Conservation (phyloP, 1,140 invertebrate genomes). For the Aphaenogaster floridana region DNA sequence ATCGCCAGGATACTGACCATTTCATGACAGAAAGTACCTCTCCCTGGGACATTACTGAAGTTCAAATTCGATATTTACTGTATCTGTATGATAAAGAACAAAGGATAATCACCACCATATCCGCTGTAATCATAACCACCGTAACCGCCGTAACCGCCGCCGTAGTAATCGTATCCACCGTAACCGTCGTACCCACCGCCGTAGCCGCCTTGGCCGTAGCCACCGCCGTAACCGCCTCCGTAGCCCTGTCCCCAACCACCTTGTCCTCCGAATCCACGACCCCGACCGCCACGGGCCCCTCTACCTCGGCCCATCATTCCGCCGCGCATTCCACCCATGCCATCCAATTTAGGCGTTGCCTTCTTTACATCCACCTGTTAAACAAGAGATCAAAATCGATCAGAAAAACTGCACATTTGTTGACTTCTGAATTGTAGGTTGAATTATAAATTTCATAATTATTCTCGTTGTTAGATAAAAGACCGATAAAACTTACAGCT, state of each 20-base stretch:
- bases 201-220: slow-evolving; percentile 91
- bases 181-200: slow-evolving; percentile 91
- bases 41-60: not conserved
- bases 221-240: slow-evolving; percentile 88
- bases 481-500: slow-evolving; percentile 88
- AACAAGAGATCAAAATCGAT: slow-evolving; percentile 27
- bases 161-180: slow-evolving; percentile 91
- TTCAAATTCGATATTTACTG: slow-evolving; percentile 16
- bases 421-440: not conserved
- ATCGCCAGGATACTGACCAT: slow-evolving; percentile 26
- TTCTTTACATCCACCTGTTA: slow-evolving; percentile 96
- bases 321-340: slow-evolving; percentile 91
- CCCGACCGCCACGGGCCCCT: slow-evolving; percentile 90
- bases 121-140: slow-evolving; percentile 92
- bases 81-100: slow-evolving; percentile 70
- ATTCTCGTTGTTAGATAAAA: not conserved
- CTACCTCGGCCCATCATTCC: slow-evolving; percentile 89
- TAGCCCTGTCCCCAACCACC: slow-evolving; percentile 83
- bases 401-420: not conserved
- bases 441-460: not conserved
- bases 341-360: slow-evolving; percentile 95
- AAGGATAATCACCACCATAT: slow-evolving; percentile 93
- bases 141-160: slow-evolving; percentile 92
- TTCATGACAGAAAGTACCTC: slow-evolving; percentile 35
- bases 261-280: slow-evolving; percentile 86